Conservation (phyloP, 2,113 vertebrate species). For the Albula glossodonta region DNA sequence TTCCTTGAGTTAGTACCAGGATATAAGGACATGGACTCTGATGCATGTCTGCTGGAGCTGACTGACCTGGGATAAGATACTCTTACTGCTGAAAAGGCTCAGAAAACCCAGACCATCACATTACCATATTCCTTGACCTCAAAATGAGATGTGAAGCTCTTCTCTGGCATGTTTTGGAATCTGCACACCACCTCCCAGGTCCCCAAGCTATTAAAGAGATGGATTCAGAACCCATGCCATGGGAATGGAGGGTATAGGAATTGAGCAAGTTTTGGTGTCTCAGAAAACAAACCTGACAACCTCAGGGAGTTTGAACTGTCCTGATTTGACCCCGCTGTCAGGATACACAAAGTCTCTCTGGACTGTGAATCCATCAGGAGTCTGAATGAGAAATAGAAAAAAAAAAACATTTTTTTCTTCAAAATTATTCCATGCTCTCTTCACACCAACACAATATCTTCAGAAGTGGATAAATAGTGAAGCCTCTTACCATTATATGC, state of each 20-base stretch:
- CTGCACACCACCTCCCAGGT: slow-evolving; percentile 63
- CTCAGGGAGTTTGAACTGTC: slow-evolving; percentile 49
- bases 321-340: slow-evolving; percentile 47
- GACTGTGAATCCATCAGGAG: slow-evolving; percentile 57
- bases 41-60: not conserved
- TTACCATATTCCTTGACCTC: slow-evolving; percentile 73
- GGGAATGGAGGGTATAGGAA: not conserved
- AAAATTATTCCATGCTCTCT: not conserved
- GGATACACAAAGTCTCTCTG: slow-evolving; percentile 37
- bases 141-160: slow-evolving; percentile 58
- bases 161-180: slow-evolving; percentile 57
- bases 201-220: slow-evolving; percentile 46
- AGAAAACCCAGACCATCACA: not conserved
- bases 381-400: slow-evolving; percentile 46
- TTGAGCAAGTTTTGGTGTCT: not conserved
- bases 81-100: not conserved
- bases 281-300: slow-evolving; percentile 53
- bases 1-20: not conserved
- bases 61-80: not conserved
- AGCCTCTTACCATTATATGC: slow-evolving; percentile 58
- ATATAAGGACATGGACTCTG: not conserved
- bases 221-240: not conserved
- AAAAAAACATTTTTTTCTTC: not conserved
- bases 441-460: not conserved
- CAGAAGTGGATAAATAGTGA: not conserved